phyloP scores from a whole-genome alignment of 2,888 invertebrate genomes.

The Andrena dorsata region DNA sequence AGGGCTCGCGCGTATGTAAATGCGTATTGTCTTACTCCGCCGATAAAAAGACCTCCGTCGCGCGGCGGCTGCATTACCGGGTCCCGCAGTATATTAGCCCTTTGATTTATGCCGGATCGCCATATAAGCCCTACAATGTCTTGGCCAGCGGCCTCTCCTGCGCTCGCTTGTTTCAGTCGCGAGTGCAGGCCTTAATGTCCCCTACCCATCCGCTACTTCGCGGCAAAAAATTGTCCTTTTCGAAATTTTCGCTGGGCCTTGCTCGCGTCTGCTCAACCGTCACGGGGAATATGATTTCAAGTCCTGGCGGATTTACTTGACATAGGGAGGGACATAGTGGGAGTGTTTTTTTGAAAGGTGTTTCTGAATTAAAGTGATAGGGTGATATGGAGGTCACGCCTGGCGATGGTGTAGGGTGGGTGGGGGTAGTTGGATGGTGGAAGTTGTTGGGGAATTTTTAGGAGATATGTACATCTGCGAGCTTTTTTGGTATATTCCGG shows the following conservation, averaged over 20 bases:
- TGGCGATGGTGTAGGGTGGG: no score
- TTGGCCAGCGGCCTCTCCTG: slow-evolving; percentile 48
- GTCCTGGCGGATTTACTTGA: background rate
- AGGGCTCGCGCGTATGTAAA: slow-evolving; percentile 81
- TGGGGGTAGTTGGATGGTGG: no score
- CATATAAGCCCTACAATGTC: slow-evolving; percentile 82
- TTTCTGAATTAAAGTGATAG: no score
- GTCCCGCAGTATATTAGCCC: slow-evolving; percentile 82
- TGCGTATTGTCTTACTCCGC: slow-evolving; percentile 83
- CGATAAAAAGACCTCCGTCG: slow-evolving; percentile 82
- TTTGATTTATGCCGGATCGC: slow-evolving; percentile 84
- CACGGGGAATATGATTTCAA: background rate
- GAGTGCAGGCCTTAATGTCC: slow-evolving; percentile 28
- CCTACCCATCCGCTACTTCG: background rate
- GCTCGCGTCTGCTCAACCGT: background rate
- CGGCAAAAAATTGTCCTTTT: slow-evolving; percentile 47
- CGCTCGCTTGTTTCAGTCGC: slow-evolving; percentile 26
- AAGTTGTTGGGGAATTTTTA: no score
- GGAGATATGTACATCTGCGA: no score
- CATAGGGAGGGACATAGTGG: no score
- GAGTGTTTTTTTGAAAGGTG: no score
- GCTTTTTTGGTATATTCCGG: no score
- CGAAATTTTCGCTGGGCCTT: slow-evolving; percentile 38
- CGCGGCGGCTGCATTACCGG: slow-evolving; percentile 79
- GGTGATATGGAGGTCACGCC: no score